phyloP scores from a whole-genome alignment of 2,797 vertebrate species.

The Distichodus sexfasciatus region DNA sequence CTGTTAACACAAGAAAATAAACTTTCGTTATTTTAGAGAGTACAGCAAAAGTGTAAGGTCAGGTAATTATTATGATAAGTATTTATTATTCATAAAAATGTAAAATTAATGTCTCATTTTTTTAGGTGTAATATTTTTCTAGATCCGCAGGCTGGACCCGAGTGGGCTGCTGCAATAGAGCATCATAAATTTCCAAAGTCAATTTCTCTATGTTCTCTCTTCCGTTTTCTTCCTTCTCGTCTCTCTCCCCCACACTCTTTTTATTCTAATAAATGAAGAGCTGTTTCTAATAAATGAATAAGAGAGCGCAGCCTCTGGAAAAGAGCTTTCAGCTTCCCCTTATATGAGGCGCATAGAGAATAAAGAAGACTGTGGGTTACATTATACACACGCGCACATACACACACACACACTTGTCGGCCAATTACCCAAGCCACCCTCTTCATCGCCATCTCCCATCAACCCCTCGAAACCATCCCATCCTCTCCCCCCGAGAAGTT shows the following conservation, averaged over 20 bases:
- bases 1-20: neutral
- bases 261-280: constrained; percentile 69
- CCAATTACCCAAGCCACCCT: constrained; percentile 52
- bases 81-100: neutral
- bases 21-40: neutral
- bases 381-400: constrained; percentile 11
- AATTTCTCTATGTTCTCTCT: constrained; percentile 33
- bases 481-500: constrained; percentile 57
- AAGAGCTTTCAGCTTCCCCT: constrained; percentile 63
- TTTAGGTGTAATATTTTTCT: constrained; percentile 13
- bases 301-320: constrained; percentile 63
- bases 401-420: constrained; percentile 48
- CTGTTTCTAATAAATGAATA: constrained; percentile 52
- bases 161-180: constrained; percentile 7
- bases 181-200: constrained; percentile 44
- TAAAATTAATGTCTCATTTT: neutral
- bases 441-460: constrained; percentile 57
- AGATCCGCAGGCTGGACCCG: neutral
- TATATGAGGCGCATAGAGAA: constrained; percentile 57
- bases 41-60: neutral
- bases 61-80: neutral
- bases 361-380: constrained; percentile 68
- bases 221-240: constrained; percentile 31
- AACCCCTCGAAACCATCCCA: constrained; percentile 56
- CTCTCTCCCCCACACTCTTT: constrained; percentile 56